Evolutionary conservation across 2,113 vertebrate genomes (phyloP).

Genomic region (Nesospiza acunhae): DNA sequence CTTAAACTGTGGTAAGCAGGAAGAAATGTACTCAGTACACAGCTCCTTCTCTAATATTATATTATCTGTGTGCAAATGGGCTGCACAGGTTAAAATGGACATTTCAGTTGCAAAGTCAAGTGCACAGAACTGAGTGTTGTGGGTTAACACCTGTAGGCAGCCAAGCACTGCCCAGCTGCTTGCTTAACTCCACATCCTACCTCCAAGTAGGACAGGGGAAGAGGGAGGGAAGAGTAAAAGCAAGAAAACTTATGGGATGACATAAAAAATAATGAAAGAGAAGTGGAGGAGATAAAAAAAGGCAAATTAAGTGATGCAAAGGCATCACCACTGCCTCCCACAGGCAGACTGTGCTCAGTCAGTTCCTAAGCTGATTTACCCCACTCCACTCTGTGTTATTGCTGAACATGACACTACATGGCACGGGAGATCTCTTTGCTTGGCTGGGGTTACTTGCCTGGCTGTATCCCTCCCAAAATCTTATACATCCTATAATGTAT

Average conservation of each 20-base stretch:
- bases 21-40: neutral
- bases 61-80: neutral
- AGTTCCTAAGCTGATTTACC: neutral
- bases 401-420: neutral
- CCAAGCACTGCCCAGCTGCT: neutral
- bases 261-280: neutral
- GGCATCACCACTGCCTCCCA: neutral
- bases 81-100: neutral
- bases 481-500: rapidly evolving
- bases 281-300: neutral
- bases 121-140: neutral
- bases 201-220: neutral
- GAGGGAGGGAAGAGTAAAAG: neutral
- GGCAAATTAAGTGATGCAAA: neutral
- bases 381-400: neutral
- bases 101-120: neutral
- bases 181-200: neutral
- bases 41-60: neutral
- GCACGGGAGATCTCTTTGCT: neutral
- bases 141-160: neutral
- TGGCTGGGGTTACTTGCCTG: neutral
- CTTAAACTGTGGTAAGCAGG: neutral
- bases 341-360: neutral
- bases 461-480: neutral
- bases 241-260: neutral